Percentiles rank a stretch among this genome's conserved stretches.
Evolutionary conservation across 2,113 vertebrate genomes (phyloP).

Genomic region (Chloropsis hardwickii): DNA sequence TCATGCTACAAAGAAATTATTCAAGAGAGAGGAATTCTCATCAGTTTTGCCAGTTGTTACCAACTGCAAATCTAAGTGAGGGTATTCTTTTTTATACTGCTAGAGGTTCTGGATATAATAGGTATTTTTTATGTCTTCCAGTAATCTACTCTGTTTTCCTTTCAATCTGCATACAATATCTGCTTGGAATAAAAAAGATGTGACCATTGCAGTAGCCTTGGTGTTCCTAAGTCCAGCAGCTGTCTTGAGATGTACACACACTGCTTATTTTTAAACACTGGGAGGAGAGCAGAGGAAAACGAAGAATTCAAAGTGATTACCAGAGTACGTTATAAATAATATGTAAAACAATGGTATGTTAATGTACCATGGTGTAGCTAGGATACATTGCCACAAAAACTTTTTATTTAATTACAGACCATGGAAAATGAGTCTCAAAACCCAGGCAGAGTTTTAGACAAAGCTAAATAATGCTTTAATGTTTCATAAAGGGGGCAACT

Average conservation of each 20-base stretch:
- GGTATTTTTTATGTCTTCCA: neutral
- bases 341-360: neutral
- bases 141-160: neutral
- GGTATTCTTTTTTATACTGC: neutral
- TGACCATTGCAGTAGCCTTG: neutral
- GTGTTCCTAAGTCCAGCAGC: neutral
- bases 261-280: slow-evolving; percentile 35
- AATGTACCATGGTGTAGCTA: neutral
- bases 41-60: neutral
- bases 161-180: neutral
- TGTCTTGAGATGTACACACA: neutral
- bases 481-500: neutral
- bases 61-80: neutral
- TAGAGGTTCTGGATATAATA: neutral
- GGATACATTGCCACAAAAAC: neutral
- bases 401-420: slow-evolving; percentile 12
- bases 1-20: neutral
- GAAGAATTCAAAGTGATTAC: slow-evolving; percentile 28
- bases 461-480: neutral
- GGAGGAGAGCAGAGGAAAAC: slow-evolving; percentile 7
- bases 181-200: slow-evolving; percentile 23
- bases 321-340: neutral
- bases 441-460: neutral
- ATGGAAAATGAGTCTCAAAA: neutral
- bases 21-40: neutral